Conservation (phyloP, 2,888 invertebrate species). For the Agrochola litura region DNA sequence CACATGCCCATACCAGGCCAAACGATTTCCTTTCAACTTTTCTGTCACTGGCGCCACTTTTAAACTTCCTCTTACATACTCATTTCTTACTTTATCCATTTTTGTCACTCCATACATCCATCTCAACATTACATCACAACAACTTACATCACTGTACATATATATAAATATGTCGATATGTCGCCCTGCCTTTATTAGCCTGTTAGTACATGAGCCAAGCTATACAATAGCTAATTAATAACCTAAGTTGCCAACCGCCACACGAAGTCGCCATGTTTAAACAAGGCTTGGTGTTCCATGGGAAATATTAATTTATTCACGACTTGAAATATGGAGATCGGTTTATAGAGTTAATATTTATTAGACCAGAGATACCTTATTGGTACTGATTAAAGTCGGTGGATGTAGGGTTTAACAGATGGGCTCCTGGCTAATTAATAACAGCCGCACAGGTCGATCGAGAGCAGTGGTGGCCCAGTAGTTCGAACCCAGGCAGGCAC, state of each 20-base stretch:
- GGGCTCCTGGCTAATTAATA: not conserved
- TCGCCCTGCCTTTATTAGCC: slow-evolving; percentile 16
- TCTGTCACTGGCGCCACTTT: too few relatives aligned
- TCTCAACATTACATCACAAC: too few relatives aligned
- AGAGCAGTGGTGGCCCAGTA: too few relatives aligned
- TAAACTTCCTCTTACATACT: too few relatives aligned
- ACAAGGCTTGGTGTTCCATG: slow-evolving; percentile 17
- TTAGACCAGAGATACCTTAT: not conserved
- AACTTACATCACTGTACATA: not conserved
- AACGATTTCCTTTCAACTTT: too few relatives aligned
- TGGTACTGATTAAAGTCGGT: not conserved
- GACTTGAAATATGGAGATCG: slow-evolving; percentile 7
- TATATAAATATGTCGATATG: not conserved
- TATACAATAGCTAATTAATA: slow-evolving; percentile 36
- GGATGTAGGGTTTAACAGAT: not conserved
- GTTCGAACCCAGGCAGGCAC: too few relatives aligned
- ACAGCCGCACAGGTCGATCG: too few relatives aligned
- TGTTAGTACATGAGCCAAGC: slow-evolving; percentile 28
- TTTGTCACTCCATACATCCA: too few relatives aligned
- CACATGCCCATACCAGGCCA: too few relatives aligned
- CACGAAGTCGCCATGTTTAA: slow-evolving; percentile 37
- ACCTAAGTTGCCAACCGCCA: slow-evolving; percentile 17
- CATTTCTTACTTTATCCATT: too few relatives aligned
- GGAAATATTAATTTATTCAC: slow-evolving; percentile 50
- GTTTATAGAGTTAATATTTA: slow-evolving; percentile 11